Evolutionary conservation across 2,113 vertebrate genomes (phyloP).

Genomic region (Poecile atricapillus): DNA sequence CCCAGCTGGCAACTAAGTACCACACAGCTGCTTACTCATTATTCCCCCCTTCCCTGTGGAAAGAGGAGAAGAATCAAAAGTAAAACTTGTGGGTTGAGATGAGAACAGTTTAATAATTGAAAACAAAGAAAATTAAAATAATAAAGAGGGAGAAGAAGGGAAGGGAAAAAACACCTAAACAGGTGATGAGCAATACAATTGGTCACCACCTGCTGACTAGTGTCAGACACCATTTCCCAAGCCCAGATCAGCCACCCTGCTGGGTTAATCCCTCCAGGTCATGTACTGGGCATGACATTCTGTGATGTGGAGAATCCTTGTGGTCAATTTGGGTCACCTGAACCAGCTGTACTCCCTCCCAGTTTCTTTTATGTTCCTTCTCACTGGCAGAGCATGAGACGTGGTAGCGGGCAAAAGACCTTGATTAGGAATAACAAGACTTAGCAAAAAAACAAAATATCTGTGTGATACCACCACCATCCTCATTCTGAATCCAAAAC

Average conservation of each 20-base stretch:
- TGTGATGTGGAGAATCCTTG: background rate
- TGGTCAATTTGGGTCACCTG: background rate
- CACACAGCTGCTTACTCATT: background rate
- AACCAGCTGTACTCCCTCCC: background rate
- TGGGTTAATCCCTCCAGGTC: background rate
- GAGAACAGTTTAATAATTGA: background rate
- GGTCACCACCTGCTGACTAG: accelerated
- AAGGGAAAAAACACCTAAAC: background rate
- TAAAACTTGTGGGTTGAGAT: background rate
- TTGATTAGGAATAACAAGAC: background rate
- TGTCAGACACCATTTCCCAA: background rate
- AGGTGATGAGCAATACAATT: background rate
- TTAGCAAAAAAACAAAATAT: background rate
- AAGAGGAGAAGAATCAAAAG: background rate
- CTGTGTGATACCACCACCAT: background rate
- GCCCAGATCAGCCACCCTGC: background rate
- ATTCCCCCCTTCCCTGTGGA: background rate
- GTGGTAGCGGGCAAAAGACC: background rate
- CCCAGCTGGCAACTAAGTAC: background rate
- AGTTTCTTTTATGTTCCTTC: background rate
- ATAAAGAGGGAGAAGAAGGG: background rate
- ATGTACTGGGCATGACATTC: background rate
- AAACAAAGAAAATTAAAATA: background rate
- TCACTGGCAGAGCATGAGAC: background rate
- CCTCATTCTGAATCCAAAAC: background rate